These are phyloP conservation scores for Meloidogyne floridensis DNA, from an alignment of 1,140 invertebrate species.

Conservation along the genomic window DNA sequence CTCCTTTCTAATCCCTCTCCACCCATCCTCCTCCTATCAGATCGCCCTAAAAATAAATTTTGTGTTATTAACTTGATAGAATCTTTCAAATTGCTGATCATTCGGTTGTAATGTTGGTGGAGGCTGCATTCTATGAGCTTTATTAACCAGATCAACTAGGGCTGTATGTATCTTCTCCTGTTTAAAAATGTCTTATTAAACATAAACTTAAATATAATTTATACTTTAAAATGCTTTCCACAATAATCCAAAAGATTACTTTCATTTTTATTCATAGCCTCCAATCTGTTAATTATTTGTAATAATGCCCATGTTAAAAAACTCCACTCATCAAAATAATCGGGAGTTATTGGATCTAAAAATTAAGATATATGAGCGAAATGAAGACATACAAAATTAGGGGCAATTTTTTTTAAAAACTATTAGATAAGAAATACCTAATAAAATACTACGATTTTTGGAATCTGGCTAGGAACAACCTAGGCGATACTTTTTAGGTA, in stretches of 20 bases:
- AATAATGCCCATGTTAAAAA: slow-evolving; percentile 50
- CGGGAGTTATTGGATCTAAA: slow-evolving; percentile 35
- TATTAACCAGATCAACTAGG: slow-evolving; percentile 49
- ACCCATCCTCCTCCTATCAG: too few species aligned
- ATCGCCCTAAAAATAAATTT: too few species aligned
- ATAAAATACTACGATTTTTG: too few species aligned
- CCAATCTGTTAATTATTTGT: slow-evolving; percentile 50
- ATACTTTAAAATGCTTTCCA: slow-evolving; percentile 44
- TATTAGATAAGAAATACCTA: too few species aligned
- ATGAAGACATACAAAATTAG: too few species aligned
- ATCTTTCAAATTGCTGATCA: slow-evolving; percentile 45
- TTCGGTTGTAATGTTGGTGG: slow-evolving; percentile 38
- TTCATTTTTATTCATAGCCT: slow-evolving; percentile 27
- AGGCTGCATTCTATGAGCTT: slow-evolving; percentile 53
- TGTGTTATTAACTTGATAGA: slow-evolving; percentile 42
- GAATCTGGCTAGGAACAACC: too few species aligned
- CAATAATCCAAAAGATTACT: slow-evolving; percentile 43
- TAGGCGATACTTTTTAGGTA: too few species aligned
- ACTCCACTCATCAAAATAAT: slow-evolving; percentile 52
- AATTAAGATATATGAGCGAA: slow-evolving; percentile 8
- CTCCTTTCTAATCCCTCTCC: too few species aligned
- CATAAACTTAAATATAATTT: neutral
- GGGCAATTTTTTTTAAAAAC: too few species aligned
- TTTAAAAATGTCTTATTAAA: neutral
- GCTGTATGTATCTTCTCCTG: slow-evolving; percentile 50